phyloP scores from a whole-genome alignment of 2,797 vertebrate species.

The Sebastolobus alascanus region DNA sequence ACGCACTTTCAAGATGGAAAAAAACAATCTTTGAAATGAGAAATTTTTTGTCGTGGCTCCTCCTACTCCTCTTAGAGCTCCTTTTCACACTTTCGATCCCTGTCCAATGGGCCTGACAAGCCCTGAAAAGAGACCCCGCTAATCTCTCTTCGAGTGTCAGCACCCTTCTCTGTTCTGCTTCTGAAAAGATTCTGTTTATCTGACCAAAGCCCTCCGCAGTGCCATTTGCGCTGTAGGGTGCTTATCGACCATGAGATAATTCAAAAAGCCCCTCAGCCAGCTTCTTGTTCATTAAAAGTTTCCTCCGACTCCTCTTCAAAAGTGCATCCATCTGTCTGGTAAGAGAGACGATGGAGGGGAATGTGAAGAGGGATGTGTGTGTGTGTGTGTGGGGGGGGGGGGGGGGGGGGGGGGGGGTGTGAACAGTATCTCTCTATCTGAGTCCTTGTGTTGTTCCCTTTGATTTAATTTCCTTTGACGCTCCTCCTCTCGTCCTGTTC shows the following conservation, averaged over 20 bases:
- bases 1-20: conserved; percentile 14
- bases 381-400: not conserved
- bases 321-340: conserved; percentile 78
- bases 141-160: conserved; percentile 82
- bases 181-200: conserved; percentile 82
- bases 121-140: conserved; percentile 73
- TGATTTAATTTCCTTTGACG: conserved; percentile 75
- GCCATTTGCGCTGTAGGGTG: conserved; percentile 74
- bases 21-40: too few species aligned
- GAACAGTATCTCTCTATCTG: conserved; percentile 69
- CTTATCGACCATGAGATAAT: conserved; percentile 83
- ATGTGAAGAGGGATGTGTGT: conserved; percentile 34
- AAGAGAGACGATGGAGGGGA: conserved; percentile 45
- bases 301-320: conserved; percentile 74
- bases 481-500: conserved; percentile 55
- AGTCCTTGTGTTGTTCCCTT: conserved; percentile 72
- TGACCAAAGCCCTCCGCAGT: conserved; percentile 76
- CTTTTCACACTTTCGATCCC: conserved; percentile 63
- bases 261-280: conserved; percentile 75
- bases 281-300: conserved; percentile 85
- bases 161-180: conserved; percentile 74
- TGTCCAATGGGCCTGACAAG: conserved; percentile 72
- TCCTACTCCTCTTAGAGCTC: conserved; percentile 42
- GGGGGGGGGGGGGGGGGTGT: conserved; percentile 22
- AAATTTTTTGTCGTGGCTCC: not conserved